Base-by-base conservation (phyloP, 2,113 vertebrate genomes). In the Laterallus jamaicensis region DNA sequence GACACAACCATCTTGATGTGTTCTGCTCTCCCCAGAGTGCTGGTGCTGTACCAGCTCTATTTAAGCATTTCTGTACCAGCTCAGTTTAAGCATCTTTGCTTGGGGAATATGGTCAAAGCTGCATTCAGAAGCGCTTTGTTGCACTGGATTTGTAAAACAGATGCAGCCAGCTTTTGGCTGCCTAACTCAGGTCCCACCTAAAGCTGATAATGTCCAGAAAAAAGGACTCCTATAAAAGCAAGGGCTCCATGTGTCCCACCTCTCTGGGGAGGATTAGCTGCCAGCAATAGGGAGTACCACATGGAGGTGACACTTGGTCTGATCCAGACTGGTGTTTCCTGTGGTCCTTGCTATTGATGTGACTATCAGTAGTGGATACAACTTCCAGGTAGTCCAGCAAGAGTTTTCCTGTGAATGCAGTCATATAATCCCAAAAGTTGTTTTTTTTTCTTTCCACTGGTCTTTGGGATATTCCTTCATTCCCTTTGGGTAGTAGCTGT, bases 21-120 rank as follows among this genome's bases (percentile, higher is more conserved):
- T 31, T 39, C 17, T 25, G 7, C 15, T 14, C 26, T 44, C 17
- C 15, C 11, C 13, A 35, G 50, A 29, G 44, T 9, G 8, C 32
- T 40, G 3, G 4, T 60, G 56, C 16, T 5, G 5, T 9, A 59
- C 11, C 31, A 64, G 55, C 12, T 71, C 39, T 21, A 11, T 66
- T 35, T 60, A 76, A 70, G 10, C 11, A 32, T 4, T 60, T 56
- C 16, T 5, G 6, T 9, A 58, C 11, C 31, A 64, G 55, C 12
- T 70, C n/a, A 25, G 11, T 66, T 40, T 60, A 76, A 70, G 10
- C 12, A 35, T 19, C 31, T 90, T 60, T 28, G 2, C 78, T 29
- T 44, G 50, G 32, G 24, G 11, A 64, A 70, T n/a, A 6, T 7
- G 6, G 13, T 5, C 0, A 0, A 68, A 40, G 31, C 6, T 82